Evolutionary conservation across 2,113 vertebrate genomes (phyloP), one percentile per base, ranked within the genome.

Genomic region (Pristiophorus japonicus): DNA sequence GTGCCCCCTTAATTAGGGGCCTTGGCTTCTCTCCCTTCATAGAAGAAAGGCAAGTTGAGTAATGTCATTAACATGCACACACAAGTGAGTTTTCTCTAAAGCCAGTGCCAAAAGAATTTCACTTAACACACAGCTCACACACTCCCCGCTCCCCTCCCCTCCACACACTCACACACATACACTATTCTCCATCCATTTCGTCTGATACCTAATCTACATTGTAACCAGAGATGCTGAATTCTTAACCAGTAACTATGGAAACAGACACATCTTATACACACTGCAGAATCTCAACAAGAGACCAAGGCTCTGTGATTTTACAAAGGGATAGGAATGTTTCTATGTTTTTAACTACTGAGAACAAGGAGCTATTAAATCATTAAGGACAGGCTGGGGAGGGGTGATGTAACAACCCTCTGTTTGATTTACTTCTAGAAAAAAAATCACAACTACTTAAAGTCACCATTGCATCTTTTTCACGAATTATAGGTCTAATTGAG

Each of bases 181-280:
- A 87, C 62, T 30, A 90, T 59, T 90, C 47, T 27, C 51, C 47
- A 90, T 59, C 30, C 90, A 65, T 63, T 63, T 65, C 4, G 20
- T 67, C 91, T 94, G 4, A 38, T 66, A 94, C 51, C 51, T 90
- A 59, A 90, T 65, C 65, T 42, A 42, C 91, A 67, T 66, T 42
- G 34, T 65, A 45, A 94, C 62, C 3, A 65, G 20, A 94, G 63
- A 42, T 45, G n/a, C 91, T 67, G 34, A 63, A 67, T 94, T 67
- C 38, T 66, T 67, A 90, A 65, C 91, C 38, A 42, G 91, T 94
- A 66, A 66, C 91, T 90, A 90, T 90, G 51, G 87, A 51, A 90
- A 90, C 87, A 51, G 11, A n/a, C 87, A 90, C 87, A 90, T 90
- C 87, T 30, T 59, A 34, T 34, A 51, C 12, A 90, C 51, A 90